Conservation (phyloP, 1,140 invertebrate species). For the Temnothorax curvispinosus region DNA sequence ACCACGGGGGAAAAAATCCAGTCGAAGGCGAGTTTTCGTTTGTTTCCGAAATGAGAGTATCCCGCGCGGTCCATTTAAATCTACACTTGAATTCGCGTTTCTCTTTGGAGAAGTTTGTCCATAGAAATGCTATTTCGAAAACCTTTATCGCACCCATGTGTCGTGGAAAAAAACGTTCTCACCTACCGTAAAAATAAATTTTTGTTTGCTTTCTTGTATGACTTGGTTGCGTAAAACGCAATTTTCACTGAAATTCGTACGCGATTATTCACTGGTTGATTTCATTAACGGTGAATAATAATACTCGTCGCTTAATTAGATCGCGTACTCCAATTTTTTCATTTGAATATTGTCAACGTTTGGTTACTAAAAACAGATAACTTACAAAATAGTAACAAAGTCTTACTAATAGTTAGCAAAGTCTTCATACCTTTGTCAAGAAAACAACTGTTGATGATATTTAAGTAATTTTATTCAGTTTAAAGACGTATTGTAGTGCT, state of each 20-base stretch:
- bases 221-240: background rate
- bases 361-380: background rate
- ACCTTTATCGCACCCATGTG: background rate
- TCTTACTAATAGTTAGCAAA: background rate
- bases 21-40: slow-evolving; percentile 3
- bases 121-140: slow-evolving; percentile 15
- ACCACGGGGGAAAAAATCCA: background rate
- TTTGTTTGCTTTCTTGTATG: background rate
- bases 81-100: slow-evolving; percentile 1
- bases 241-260: background rate
- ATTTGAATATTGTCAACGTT: background rate
- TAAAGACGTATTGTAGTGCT: background rate
- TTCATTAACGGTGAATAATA: background rate
- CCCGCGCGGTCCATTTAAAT: slow-evolving; percentile 4
- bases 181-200: background rate
- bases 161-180: background rate
- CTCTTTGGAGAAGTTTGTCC: background rate
- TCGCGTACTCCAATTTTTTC: background rate
- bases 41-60: slow-evolving; percentile 23
- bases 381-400: background rate
- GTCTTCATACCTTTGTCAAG: background rate
- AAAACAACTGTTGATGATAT: background rate
- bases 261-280: background rate
- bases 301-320: background rate
- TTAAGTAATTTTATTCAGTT: background rate